These are phyloP conservation scores for Andrena haemorrhoa DNA, from an alignment of 2,888 invertebrate genomes.

Conservation along the genomic window DNA sequence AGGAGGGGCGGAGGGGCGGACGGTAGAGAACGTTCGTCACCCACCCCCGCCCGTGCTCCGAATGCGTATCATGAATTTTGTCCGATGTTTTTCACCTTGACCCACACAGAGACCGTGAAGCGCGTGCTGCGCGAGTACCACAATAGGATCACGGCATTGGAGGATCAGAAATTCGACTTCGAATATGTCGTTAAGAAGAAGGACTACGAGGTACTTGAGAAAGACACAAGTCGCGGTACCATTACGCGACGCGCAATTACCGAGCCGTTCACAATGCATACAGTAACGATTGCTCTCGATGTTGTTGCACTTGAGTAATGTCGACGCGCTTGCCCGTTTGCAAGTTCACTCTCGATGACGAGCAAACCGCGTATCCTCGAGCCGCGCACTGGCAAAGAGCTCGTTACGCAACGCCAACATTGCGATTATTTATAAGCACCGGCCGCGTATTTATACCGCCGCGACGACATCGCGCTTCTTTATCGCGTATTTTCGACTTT, in stretches of 20 bases:
- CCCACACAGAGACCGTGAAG: constrained; percentile 90
- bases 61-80: constrained; percentile 51
- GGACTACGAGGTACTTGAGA: constrained; percentile 96
- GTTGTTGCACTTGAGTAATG: constrained; percentile 68
- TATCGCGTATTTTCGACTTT: constrained; percentile 17
- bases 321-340: constrained; percentile 56
- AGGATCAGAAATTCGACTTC: constrained; percentile 99
- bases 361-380: constrained; percentile 29
- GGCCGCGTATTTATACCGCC: constrained; percentile 5
- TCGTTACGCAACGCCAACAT: constrained; percentile 43
- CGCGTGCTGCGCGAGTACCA: constrained; percentile 94
- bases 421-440: constrained; percentile 35
- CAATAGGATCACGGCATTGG: constrained; percentile 94
- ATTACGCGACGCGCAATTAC: constrained; percentile 59
- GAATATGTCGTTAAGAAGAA: constrained; percentile 99
- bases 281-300: constrained; percentile 67
- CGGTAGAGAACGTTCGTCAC: background rate
- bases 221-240: constrained; percentile 45
- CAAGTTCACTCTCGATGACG: constrained; percentile 32
- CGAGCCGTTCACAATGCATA: constrained; percentile 51
- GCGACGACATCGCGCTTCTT: background rate
- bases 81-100: constrained; percentile 69
- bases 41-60: constrained; percentile 7
- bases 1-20: background rate
- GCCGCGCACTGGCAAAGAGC: constrained; percentile 47